These are phyloP conservation scores for Aradophagus sp. DNA, from an alignment of 1,140 invertebrate genomes.

Conservation along the genomic window DNA sequence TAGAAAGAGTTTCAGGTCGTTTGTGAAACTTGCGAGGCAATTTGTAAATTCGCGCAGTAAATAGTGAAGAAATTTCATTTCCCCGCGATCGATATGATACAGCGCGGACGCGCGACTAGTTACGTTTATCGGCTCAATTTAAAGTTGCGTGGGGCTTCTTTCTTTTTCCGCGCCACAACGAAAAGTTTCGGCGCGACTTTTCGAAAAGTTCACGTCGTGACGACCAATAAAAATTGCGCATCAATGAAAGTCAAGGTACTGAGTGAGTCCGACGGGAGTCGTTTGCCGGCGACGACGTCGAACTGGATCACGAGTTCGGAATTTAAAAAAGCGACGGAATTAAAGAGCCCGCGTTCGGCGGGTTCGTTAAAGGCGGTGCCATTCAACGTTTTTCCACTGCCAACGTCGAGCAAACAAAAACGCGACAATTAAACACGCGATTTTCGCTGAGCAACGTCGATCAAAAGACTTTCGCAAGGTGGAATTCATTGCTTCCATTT, in stretches of 20 bases:
- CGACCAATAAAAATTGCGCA: conserved; percentile 34
- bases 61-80: conserved; percentile 14
- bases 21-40: too few relatives aligned
- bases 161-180: conserved; percentile 15
- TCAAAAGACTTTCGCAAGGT: too few relatives aligned
- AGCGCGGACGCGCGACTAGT: conserved; percentile 1
- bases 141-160: conserved; percentile 18
- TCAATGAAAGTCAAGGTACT: conserved; percentile 26
- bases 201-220: conserved; percentile 16
- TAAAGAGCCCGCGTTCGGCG: conserved; percentile 1
- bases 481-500: too few relatives aligned
- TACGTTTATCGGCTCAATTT: conserved; percentile 36
- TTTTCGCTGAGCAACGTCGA: too few relatives aligned
- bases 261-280: conserved; percentile 17
- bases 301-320: conserved; percentile 27
- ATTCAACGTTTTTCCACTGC: conserved; percentile 26
- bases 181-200: conserved; percentile 33
- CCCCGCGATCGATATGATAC: conserved; percentile 3
- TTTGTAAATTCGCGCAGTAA: conserved; percentile 2
- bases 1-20: too few relatives aligned
- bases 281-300: conserved; percentile 5
- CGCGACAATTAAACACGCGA: conserved; percentile 9
- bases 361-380: conserved; percentile 12
- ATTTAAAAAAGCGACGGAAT: conserved; percentile 30
- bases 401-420: too few relatives aligned